phyloP scores from a whole-genome alignment of 2,888 invertebrate species.

The Drosophila nr. perissopoda region DNA sequence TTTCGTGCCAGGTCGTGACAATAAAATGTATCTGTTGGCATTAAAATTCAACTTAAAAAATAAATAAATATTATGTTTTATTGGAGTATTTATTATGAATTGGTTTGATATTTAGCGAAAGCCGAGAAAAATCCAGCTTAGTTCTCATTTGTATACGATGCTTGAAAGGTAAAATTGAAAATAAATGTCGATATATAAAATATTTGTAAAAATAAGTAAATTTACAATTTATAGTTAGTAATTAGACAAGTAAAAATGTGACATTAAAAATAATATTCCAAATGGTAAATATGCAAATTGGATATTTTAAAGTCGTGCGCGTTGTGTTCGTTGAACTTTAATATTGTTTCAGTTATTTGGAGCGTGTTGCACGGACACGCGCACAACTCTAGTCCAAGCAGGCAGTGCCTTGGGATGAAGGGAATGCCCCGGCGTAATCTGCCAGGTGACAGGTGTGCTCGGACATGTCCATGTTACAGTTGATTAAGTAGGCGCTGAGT shows the following conservation, averaged over 20 bases:
- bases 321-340: background rate
- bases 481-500: slow-evolving; percentile 79
- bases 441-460: slow-evolving; percentile 68
- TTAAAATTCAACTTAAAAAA: background rate
- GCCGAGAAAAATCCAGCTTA: background rate
- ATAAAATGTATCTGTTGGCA: background rate
- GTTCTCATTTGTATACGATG: background rate
- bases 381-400: slow-evolving; percentile 6
- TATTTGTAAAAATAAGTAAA: background rate
- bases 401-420: slow-evolving; percentile 3
- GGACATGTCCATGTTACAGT: slow-evolving; percentile 74
- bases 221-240: too few relatives aligned
- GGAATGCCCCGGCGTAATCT: slow-evolving; percentile 42
- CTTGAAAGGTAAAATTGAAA: background rate
- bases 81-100: background rate
- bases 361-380: background rate
- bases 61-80: background rate
- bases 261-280: background rate
- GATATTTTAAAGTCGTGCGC: background rate
- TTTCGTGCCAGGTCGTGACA: background rate
- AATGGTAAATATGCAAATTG: background rate
- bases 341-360: background rate
- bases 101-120: background rate
- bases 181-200: background rate
- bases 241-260: background rate